Conservation (phyloP, 1,140 invertebrate genomes). For the Drosophila grimshawi region DNA sequence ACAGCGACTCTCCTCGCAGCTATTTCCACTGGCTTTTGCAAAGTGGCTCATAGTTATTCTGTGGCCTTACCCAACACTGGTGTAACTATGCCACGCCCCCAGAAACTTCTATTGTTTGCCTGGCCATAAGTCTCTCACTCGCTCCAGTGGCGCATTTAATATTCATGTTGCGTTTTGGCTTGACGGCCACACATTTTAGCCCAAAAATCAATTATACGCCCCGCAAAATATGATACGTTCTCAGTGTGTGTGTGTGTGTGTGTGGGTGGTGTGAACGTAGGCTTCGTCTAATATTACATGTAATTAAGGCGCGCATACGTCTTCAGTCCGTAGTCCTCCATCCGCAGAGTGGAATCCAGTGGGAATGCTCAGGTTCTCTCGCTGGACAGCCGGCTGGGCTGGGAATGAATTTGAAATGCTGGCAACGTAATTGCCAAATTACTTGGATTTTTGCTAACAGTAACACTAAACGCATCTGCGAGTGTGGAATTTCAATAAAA, state of each 20-base stretch:
- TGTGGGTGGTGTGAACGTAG: constrained; percentile 6
- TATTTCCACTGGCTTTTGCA: too few species aligned
- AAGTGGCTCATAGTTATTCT: not conserved
- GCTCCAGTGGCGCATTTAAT: constrained; percentile 54
- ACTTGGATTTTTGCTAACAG: constrained; percentile 62
- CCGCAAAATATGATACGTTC: constrained; percentile 67
- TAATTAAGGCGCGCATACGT: constrained; percentile 61
- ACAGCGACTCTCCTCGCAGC: too few species aligned
- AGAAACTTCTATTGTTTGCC: constrained; percentile 12
- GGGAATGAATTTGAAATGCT: constrained; percentile 67
- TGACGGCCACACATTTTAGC: constrained; percentile 53
- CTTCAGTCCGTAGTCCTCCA: not conserved
- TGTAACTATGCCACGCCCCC: constrained; percentile 17
- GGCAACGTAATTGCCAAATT: constrained; percentile 75
- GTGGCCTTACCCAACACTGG: constrained; percentile 15
- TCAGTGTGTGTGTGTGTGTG: not conserved
- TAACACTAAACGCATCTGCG: constrained; percentile 73
- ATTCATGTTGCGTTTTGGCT: constrained; percentile 65
- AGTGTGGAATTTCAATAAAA: constrained; percentile 78
- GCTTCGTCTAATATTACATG: constrained; percentile 66
- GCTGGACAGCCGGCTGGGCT: not conserved
- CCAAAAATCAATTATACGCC: constrained; percentile 79
- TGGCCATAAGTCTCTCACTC: constrained; percentile 10
- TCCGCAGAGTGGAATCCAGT: constrained; percentile 9
- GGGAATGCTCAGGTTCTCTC: constrained; percentile 31